phyloP scores from a whole-genome alignment of 2,113 vertebrate genomes.

The Syrmaticus mikado region DNA sequence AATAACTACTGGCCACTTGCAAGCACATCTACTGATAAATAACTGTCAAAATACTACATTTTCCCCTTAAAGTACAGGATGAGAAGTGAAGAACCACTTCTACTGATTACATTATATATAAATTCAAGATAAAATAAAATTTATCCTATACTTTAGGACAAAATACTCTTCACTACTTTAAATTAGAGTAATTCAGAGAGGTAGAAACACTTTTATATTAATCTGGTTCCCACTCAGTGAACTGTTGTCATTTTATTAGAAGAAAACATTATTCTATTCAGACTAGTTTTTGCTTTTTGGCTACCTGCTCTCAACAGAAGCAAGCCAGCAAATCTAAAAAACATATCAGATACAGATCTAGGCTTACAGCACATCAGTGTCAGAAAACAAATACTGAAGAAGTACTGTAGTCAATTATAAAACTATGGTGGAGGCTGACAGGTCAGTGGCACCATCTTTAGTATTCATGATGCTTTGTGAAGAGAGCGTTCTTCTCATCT shows the following conservation, averaged over 20 bases:
- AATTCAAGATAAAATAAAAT: neutral
- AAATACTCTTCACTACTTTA: neutral
- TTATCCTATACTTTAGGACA: neutral
- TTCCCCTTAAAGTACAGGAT: neutral
- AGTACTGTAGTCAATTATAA: neutral
- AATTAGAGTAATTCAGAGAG: neutral
- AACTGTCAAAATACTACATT: neutral
- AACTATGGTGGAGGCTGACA: neutral
- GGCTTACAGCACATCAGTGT: neutral
- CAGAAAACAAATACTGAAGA: neutral
- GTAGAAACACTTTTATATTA: neutral
- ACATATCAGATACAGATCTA: neutral
- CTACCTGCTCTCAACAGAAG: neutral
- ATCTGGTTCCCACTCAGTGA: neutral
- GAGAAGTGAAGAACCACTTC: neutral
- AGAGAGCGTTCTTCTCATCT: neutral
- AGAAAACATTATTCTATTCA: neutral
- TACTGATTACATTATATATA: neutral
- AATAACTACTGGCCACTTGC: too few species aligned
- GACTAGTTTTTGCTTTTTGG: neutral
- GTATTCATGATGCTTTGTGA: neutral
- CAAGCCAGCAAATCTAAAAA: neutral
- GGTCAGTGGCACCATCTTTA: neutral
- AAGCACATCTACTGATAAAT: conserved; percentile 22
- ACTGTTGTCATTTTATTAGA: neutral